Conservation (phyloP, 2,113 vertebrate species). For the Thermophis baileyi region DNA sequence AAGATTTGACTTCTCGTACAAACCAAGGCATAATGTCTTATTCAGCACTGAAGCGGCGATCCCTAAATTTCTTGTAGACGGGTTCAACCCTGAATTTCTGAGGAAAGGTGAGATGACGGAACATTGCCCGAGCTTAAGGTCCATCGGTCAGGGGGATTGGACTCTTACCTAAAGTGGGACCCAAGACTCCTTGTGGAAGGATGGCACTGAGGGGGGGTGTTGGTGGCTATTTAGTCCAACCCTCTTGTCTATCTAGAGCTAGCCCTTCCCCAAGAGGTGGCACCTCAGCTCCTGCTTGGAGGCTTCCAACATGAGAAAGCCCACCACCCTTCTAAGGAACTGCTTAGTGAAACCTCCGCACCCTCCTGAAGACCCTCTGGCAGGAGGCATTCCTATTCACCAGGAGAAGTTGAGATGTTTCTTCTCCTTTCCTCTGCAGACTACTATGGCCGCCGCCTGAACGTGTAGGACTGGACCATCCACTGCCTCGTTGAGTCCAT, state of each 20-base stretch:
- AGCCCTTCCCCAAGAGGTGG: background rate
- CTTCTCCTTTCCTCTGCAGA: slow-evolving; percentile 50
- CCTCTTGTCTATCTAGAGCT: background rate
- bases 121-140: background rate
- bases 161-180: background rate
- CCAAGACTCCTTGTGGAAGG: background rate
- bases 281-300: background rate
- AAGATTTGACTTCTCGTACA: slow-evolving; percentile 84
- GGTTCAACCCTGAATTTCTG: slow-evolving; percentile 69
- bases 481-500: slow-evolving; percentile 73
- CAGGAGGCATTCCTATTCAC: background rate
- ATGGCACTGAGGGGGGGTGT: background rate
- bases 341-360: too few relatives aligned
- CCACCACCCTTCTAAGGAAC: background rate
- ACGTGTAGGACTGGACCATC: slow-evolving; percentile 80
- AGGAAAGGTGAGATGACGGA: slow-evolving; percentile 56
- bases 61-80: slow-evolving; percentile 62
- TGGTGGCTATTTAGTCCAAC: background rate
- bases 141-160: background rate
- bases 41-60: slow-evolving; percentile 79
- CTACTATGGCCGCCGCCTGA: slow-evolving; percentile 68
- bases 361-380: too few relatives aligned
- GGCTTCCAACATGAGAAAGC: background rate
- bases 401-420: accelerated
- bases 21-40: slow-evolving; percentile 80